Conservation (phyloP, 92 coral and sea anemone species). For the Porites lobata region DNA sequence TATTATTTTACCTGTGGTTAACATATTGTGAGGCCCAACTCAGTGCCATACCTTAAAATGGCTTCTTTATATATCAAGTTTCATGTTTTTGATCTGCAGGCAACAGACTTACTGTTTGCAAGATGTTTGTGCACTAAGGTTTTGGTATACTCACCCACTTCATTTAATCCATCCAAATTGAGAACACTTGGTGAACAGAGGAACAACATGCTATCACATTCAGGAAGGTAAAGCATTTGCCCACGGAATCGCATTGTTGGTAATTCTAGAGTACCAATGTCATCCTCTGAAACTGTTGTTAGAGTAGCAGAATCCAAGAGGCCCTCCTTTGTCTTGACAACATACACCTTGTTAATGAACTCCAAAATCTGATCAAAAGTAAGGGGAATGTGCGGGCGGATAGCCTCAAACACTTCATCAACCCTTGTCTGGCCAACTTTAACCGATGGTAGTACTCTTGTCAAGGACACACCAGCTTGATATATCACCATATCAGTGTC, state of each 20-base stretch:
- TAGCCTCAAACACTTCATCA: constrained; percentile 81
- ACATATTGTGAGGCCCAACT: too few relatives aligned
- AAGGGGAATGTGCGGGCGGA: constrained; percentile 84
- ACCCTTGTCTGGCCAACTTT: constrained; percentile 84
- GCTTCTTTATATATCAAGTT: too few relatives aligned
- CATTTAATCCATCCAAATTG: constrained; percentile 96
- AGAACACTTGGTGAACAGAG: constrained; percentile 98
- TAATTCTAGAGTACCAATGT: constrained; percentile 82
- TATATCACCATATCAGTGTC: constrained; percentile 92
- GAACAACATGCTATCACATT: constrained; percentile 89
- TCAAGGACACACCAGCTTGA: constrained; percentile 92
- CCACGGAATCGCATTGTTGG: constrained; percentile 99
- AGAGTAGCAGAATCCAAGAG: constrained; percentile 89
- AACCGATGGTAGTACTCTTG: constrained; percentile 87
- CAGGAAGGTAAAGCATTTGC: constrained; percentile 97
- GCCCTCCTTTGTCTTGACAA: constrained; percentile 92
- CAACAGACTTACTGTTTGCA: too few relatives aligned
- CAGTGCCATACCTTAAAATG: too few relatives aligned
- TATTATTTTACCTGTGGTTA: too few relatives aligned
- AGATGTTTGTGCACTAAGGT: too few relatives aligned
- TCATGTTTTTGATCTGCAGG: too few relatives aligned
- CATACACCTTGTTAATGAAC: constrained; percentile 88
- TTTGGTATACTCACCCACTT: constrained; percentile 78
- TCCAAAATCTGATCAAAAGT: constrained; percentile 86
- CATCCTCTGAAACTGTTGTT: constrained; percentile 96